Conservation (phyloP, 2,888 invertebrate species). For the Yponomeuta sedellus region DNA sequence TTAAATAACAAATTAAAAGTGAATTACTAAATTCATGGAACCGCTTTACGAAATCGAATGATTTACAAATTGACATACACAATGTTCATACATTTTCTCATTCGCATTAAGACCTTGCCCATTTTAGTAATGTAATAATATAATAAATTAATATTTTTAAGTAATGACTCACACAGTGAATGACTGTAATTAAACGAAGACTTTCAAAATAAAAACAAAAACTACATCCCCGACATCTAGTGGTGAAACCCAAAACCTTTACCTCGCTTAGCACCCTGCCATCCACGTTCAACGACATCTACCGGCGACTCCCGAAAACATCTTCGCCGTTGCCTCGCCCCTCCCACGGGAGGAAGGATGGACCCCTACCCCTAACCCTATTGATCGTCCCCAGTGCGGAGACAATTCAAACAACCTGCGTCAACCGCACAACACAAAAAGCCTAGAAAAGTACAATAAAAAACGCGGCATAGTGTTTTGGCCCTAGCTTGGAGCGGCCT, state of each 20-base stretch:
- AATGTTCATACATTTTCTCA: too few species aligned
- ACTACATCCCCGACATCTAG: constrained; percentile 24
- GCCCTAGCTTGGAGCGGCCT: constrained; percentile 8
- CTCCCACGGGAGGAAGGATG: constrained; percentile 25
- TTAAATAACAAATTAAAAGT: too few species aligned
- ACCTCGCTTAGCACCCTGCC: not conserved
- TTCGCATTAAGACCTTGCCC: too few species aligned
- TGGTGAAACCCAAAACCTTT: constrained; percentile 27
- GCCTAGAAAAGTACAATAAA: constrained; percentile 43
- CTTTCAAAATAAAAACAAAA: not conserved
- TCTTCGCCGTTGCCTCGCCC: constrained; percentile 27
- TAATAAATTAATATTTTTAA: too few species aligned
- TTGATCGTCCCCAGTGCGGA: constrained; percentile 51
- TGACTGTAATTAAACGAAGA: not conserved
- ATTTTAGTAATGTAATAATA: too few species aligned
- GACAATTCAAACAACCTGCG: constrained; percentile 50
- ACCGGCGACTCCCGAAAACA: constrained; percentile 43
- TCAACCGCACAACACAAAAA: constrained; percentile 32
- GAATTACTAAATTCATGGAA: too few species aligned
- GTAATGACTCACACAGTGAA: too few species aligned
- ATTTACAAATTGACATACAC: too few species aligned
- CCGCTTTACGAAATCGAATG: too few species aligned
- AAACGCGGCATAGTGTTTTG: constrained; percentile 8
- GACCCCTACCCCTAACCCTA: constrained; percentile 36
- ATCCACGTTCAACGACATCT: constrained; percentile 40